phyloP scores from a whole-genome alignment of 2,797 vertebrate species.

The Trichosurus vulpecula region DNA sequence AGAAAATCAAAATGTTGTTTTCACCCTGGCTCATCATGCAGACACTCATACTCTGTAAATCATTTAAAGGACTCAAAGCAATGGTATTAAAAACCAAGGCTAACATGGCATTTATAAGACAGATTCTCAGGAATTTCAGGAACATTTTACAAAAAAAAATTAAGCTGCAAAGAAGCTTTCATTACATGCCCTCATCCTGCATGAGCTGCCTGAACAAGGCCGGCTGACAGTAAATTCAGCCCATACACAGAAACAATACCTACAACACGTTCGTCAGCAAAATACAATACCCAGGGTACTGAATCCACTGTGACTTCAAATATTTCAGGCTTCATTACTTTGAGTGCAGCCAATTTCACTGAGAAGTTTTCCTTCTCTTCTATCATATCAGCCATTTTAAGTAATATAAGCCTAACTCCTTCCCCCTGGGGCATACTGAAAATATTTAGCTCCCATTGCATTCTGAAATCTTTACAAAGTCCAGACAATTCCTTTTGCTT shows the following conservation, averaged over 20 bases:
- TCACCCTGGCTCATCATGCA: slow-evolving; percentile 47
- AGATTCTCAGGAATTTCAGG: slow-evolving; percentile 66
- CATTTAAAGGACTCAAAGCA: slow-evolving; percentile 69
- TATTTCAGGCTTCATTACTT: slow-evolving; percentile 18
- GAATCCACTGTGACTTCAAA: background rate
- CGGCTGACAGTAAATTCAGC: slow-evolving; percentile 47
- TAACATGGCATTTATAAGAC: slow-evolving; percentile 60
- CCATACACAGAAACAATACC: slow-evolving; percentile 36
- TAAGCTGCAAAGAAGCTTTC: slow-evolving; percentile 66
- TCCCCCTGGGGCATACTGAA: background rate
- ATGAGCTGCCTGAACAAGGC: slow-evolving; percentile 22
- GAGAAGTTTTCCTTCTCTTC: background rate
- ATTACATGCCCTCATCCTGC: slow-evolving; percentile 53
- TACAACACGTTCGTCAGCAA: slow-evolving; percentile 34
- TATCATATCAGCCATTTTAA: slow-evolving; percentile 4
- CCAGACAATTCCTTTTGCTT: background rate
- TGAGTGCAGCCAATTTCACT: slow-evolving; percentile 5
- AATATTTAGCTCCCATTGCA: slow-evolving; percentile 12
- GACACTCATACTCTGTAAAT: slow-evolving; percentile 56
- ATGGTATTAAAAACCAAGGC: slow-evolving; percentile 66
- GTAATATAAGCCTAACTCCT: background rate
- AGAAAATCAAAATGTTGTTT: slow-evolving; percentile 58
- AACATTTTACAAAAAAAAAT: slow-evolving; percentile 40
- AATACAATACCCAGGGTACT: slow-evolving; percentile 14
- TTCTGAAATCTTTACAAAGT: background rate